A percentile compares a stretch with the other conserved stretches of the same genome.
Evolutionary conservation across 2,113 vertebrate genomes (phyloP).

Genomic region (Blennius ocellaris): DNA sequence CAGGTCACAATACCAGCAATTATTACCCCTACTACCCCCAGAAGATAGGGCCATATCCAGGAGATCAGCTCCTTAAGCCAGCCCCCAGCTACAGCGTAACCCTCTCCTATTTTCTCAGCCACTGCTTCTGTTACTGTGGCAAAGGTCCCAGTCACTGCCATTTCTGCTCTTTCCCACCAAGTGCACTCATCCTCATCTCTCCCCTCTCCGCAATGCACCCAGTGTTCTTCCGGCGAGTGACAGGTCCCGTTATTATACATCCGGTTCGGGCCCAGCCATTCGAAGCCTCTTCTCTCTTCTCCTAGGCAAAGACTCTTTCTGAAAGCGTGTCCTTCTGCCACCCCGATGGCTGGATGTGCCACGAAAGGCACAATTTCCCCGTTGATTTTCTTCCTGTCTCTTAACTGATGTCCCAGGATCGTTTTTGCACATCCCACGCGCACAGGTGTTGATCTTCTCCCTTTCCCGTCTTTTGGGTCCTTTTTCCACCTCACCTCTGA

Average conservation of each 20-base stretch:
- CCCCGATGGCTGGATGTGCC: rapidly evolving
- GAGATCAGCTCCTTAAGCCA: not conserved
- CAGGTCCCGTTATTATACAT: not conserved
- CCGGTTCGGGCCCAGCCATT: not conserved
- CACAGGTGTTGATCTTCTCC: not conserved
- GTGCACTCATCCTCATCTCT: not conserved
- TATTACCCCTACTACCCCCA: too few species aligned
- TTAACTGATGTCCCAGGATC: not conserved
- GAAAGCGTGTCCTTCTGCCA: not conserved
- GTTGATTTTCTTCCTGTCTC: not conserved
- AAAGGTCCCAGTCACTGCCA: not conserved
- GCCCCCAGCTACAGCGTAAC: not conserved
- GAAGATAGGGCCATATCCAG: too few species aligned
- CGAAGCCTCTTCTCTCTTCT: not conserved
- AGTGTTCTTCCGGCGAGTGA: not conserved
- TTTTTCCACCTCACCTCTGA: not conserved
- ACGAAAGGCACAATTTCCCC: not conserved
- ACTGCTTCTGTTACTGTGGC: not conserved
- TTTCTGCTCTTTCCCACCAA: not conserved
- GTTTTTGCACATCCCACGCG: not conserved
- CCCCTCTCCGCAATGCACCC: not conserved
- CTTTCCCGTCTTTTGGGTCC: not conserved
- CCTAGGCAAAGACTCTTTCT: not conserved
- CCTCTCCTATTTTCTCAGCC: not conserved
- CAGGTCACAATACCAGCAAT: too few species aligned